Evolutionary conservation across 1,140 invertebrate genomes (phyloP).

Genomic region (Hylyphantes graminicola): DNA sequence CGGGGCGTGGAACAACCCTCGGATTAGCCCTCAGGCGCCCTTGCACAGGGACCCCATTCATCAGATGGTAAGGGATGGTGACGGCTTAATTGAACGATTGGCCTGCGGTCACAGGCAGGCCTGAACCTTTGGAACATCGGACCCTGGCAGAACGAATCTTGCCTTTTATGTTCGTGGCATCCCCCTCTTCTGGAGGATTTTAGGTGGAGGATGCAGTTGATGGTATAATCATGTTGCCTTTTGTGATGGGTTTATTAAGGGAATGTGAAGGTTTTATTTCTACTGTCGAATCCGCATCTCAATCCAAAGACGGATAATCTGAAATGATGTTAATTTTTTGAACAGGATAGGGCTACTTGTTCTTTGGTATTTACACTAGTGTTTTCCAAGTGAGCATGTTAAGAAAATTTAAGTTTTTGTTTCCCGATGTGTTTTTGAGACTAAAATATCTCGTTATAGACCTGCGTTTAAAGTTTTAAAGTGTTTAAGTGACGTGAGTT

Average conservation of each 20-base stretch:
- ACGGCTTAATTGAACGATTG: slow-evolving; percentile 51
- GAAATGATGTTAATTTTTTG: too few relatives aligned
- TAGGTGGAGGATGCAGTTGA: neutral
- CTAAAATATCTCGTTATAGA: too few relatives aligned
- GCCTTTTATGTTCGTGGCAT: neutral
- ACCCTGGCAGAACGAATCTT: slow-evolving; percentile 32
- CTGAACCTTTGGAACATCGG: slow-evolving; percentile 13
- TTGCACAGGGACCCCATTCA: slow-evolving; percentile 28
- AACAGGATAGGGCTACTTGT: too few relatives aligned
- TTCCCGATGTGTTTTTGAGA: too few relatives aligned
- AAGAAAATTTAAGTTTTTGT: too few relatives aligned
- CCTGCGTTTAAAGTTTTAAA: too few relatives aligned
- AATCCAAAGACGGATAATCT: too few relatives aligned
- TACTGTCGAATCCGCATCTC: too few relatives aligned
- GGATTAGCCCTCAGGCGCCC: slow-evolving; percentile 6
- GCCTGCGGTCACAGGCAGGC: slow-evolving; percentile 39
- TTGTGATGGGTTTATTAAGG: neutral
- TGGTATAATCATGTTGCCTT: neutral
- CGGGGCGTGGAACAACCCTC: slow-evolving; percentile 15
- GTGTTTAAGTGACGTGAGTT: too few relatives aligned
- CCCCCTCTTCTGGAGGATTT: neutral
- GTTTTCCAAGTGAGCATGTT: too few relatives aligned
- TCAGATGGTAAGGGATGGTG: slow-evolving; percentile 30
- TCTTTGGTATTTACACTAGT: too few relatives aligned
- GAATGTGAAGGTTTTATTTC: too few relatives aligned